These are phyloP conservation scores for Amazonetta brasiliensis DNA, from an alignment of 2,797 vertebrate genomes.

Conservation along the genomic window DNA sequence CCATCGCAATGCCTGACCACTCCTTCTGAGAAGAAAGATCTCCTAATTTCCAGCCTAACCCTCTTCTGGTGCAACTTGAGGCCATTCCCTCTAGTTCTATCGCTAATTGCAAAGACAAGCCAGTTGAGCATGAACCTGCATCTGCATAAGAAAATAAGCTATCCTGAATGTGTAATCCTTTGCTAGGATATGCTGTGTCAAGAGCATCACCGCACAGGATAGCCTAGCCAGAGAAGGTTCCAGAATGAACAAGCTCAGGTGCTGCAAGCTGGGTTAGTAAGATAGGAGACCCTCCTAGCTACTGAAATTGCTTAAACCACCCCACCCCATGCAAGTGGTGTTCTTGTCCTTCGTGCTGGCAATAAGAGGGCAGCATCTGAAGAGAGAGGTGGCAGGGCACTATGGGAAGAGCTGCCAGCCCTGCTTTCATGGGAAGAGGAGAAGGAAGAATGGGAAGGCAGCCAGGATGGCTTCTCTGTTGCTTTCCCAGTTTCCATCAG, in stretches of 20 bases:
- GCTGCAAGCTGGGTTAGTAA: not conserved
- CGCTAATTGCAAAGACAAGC: too few species aligned
- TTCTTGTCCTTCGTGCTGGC: not conserved
- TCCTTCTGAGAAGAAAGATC: too few species aligned
- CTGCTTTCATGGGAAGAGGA: not conserved
- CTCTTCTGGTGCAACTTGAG: too few species aligned
- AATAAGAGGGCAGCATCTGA: not conserved
- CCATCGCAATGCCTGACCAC: too few species aligned
- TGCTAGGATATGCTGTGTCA: not conserved
- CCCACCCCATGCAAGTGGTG: not conserved
- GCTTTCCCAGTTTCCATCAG: not conserved
- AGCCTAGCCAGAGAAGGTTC: not conserved
- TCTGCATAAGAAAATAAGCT: not conserved
- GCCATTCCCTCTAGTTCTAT: too few species aligned
- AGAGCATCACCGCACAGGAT: not conserved
- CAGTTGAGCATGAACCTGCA: too few species aligned
- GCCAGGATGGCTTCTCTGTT: not conserved
- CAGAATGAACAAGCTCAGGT: not conserved
- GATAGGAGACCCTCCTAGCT: not conserved
- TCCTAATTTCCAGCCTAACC: too few species aligned
- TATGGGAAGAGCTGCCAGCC: not conserved
- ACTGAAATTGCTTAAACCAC: not conserved
- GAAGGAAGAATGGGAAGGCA: not conserved
- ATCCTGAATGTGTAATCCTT: not conserved
- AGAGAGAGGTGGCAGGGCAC: constrained; percentile 29